phyloP scores from a whole-genome alignment of 2,797 vertebrate species.

The Microctenopoma stevenorrisi region DNA sequence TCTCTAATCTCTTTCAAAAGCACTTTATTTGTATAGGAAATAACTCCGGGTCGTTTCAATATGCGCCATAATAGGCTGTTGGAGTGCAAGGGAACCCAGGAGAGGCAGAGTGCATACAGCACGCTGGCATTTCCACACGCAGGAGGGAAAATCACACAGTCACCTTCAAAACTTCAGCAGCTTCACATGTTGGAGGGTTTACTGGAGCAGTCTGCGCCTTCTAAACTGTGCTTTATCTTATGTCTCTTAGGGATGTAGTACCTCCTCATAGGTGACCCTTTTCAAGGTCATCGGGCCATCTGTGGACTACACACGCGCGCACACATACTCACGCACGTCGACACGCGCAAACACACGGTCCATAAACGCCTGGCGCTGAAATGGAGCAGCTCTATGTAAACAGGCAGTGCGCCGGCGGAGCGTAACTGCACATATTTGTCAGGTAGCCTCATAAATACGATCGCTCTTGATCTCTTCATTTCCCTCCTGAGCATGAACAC shows the following conservation, averaged over 20 bases:
- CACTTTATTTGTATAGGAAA: slow-evolving; percentile 92
- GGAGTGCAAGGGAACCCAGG: slow-evolving; percentile 42
- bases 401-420: slow-evolving; percentile 91
- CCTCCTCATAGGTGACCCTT: slow-evolving; percentile 48
- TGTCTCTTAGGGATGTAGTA: slow-evolving; percentile 21
- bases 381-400: slow-evolving; percentile 95
- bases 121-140: slow-evolving; percentile 42
- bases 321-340: not conserved
- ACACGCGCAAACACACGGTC: slow-evolving; percentile 36
- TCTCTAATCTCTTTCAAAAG: slow-evolving; percentile 92
- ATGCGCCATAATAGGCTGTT: slow-evolving; percentile 83
- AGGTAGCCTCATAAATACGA: slow-evolving; percentile 96
- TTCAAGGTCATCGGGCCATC: slow-evolving; percentile 60
- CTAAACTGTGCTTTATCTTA: slow-evolving; percentile 17
- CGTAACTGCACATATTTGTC: slow-evolving; percentile 95
- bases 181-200: slow-evolving; percentile 13
- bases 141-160: slow-evolving; percentile 45
- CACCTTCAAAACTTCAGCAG: slow-evolving; percentile 71
- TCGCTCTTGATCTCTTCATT: slow-evolving; percentile 95
- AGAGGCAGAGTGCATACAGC: slow-evolving; percentile 43
- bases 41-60: slow-evolving; percentile 84
- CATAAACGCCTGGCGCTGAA: slow-evolving; percentile 89
- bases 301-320: slow-evolving; percentile 14
- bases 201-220: slow-evolving; percentile 21
- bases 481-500: slow-evolving; percentile 78